These are phyloP conservation scores for Scylla paramamosain DNA, from an alignment of 1,140 invertebrate genomes.

Conservation along the genomic window DNA sequence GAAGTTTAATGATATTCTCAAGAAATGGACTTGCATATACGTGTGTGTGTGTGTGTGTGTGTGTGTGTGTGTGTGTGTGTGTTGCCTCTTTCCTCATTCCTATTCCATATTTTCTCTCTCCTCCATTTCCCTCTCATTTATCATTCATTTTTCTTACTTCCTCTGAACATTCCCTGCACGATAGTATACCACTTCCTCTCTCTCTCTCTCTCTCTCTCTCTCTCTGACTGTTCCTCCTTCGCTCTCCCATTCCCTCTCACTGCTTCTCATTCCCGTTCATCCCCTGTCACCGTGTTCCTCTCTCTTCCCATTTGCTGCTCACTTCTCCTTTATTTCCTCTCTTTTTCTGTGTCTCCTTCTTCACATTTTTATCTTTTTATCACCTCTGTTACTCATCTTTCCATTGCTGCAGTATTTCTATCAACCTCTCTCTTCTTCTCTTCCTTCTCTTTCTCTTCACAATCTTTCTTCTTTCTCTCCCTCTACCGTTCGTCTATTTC, in stretches of 20 bases:
- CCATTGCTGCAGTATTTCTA: background rate
- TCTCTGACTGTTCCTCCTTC: background rate
- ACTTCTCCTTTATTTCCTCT: background rate
- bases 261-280: background rate
- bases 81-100: background rate
- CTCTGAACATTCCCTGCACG: background rate
- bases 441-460: background rate
- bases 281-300: background rate
- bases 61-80: conserved; percentile 18
- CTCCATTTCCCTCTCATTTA: background rate
- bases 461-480: background rate
- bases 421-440: background rate
- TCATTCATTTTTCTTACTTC: background rate
- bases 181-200: background rate
- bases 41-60: conserved; percentile 20
- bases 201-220: background rate
- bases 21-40: background rate
- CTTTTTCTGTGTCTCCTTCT: background rate
- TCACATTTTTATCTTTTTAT: background rate
- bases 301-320: background rate
- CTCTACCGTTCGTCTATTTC: background rate
- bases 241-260: background rate
- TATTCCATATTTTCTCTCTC: background rate
- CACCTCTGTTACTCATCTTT: background rate
- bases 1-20: too few relatives aligned